phyloP scores from a whole-genome alignment of 2,113 vertebrate genomes.

The Chaenocephalus aceratus region DNA sequence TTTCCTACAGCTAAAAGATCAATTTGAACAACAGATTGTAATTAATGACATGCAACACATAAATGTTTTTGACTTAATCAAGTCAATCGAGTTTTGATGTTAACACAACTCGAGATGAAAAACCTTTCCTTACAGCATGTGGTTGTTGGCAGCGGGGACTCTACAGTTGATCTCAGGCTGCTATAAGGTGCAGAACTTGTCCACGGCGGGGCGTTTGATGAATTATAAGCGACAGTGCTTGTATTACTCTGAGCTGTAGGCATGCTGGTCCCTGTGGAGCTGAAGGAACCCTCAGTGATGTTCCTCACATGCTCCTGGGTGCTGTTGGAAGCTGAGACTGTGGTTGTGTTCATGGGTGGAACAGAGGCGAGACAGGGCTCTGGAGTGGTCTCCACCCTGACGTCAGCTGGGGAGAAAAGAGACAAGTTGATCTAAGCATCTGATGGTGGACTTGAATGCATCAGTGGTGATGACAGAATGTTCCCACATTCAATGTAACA shows the following conservation, averaged over 20 bases:
- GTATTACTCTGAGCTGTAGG: conserved; percentile 30
- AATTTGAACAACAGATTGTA: conserved; percentile 11
- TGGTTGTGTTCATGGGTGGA: conserved; percentile 25
- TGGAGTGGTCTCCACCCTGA: neutral
- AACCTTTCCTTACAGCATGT: conserved; percentile 60
- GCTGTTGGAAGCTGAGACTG: neutral
- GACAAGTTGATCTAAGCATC: neutral
- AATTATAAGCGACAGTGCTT: conserved; percentile 24
- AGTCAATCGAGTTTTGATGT: neutral
- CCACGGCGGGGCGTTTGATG: conserved; percentile 18
- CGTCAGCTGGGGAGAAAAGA: conserved; percentile 32
- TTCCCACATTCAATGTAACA: neutral
- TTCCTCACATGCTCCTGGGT: conserved; percentile 5
- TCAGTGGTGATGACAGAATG: conserved; percentile 1
- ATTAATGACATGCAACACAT: neutral
- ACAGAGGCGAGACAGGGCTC: neutral
- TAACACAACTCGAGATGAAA: neutral
- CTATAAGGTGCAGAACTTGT: conserved; percentile 13
- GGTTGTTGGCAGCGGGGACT: conserved; percentile 13
- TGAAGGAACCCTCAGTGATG: neutral
- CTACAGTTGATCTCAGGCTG: conserved; percentile 20
- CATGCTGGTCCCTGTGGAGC: conserved; percentile 25
- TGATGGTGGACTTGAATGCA: neutral
- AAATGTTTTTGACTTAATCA: neutral
- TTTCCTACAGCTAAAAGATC: neutral